Percentiles rank a stretch among this genome's conserved stretches.
phyloP scores from a whole-genome alignment of 1,140 invertebrate species.

The Leptinotarsa lineolata region DNA sequence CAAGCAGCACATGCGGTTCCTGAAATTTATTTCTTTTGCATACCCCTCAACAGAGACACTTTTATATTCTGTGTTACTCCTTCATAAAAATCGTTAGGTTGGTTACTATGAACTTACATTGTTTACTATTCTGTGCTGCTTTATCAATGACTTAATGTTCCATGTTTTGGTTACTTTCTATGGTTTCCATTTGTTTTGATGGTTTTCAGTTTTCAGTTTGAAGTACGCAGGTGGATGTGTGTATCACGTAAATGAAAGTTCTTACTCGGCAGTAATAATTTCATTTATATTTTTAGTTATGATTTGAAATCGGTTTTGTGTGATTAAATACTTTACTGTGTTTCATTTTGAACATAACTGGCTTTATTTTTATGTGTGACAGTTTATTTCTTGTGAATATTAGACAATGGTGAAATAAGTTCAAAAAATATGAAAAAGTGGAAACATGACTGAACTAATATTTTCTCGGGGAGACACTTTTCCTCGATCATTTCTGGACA shows the following conservation, averaged over 20 bases:
- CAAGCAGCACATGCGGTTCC: too few relatives aligned
- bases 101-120: too few relatives aligned
- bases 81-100: too few relatives aligned
- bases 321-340: not conserved
- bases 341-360: not conserved
- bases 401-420: slow-evolving; percentile 1
- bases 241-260: not conserved
- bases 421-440: not conserved
- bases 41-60: too few relatives aligned
- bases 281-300: not conserved
- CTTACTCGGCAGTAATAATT: not conserved
- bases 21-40: too few relatives aligned
- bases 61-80: too few relatives aligned
- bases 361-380: not conserved
- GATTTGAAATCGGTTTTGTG: not conserved
- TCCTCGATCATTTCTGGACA: slow-evolving; percentile 52
- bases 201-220: not conserved
- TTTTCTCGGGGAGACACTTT: slow-evolving; percentile 54
- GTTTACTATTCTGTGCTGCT: too few relatives aligned
- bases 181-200: not conserved
- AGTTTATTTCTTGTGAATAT: not conserved
- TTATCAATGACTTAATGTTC: too few relatives aligned
- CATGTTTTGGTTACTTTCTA: not conserved
- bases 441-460: slow-evolving; percentile 52
- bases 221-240: not conserved